Evolutionary conservation across 1,140 invertebrate species (phyloP), one percentile per base, ranked within the genome.

Genomic region (Daktulosphaira vitifoliae): DNA sequence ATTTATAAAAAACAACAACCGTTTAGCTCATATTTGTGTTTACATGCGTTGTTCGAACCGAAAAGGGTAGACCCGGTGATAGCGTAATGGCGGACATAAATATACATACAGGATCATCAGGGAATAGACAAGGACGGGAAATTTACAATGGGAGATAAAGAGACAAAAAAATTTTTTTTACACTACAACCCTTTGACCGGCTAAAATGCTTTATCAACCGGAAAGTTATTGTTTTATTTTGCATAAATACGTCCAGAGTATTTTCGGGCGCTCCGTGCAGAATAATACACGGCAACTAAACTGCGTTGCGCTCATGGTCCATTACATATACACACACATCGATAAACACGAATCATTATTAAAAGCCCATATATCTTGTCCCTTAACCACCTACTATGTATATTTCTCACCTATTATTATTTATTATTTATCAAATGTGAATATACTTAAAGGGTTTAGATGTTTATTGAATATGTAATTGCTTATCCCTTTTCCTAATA

Each of bases 171-270:
- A n/a, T 9, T 39, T 23, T 13, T n/a, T 13, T 13, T 11, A 20
- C 46, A 59, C 54, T 26, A 48, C 56, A 62, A 48, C 56, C 56
- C 56, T 62, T 62, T 62, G 56, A 62, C 56, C 56, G 56, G 56
- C 44, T 46, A 22, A 20, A 62, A 48, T 62, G 56, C 56, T 48
- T 62, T 62, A 46, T 48, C 56, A 62, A 62, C 56, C 18, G 56
- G 42, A 62, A 62, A 62, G 56, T 62, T 62, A 62, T 62, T 62
- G 56, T 62, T 62, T 62, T 62, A 62, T 62, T 62, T 62, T 62
- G 56, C 56, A 62, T 62, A 62, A 62, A 62, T 62, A 62, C 56
- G 56, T 62, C 26, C 56, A 62, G 56, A 39, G 44, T 62, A 62
- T 29, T n/a, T 33, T 5, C 29, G 29, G 56, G 29, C 56, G 56